phyloP scores from a whole-genome alignment of 2,113 vertebrate genomes.

The Amazona guildingii region DNA sequence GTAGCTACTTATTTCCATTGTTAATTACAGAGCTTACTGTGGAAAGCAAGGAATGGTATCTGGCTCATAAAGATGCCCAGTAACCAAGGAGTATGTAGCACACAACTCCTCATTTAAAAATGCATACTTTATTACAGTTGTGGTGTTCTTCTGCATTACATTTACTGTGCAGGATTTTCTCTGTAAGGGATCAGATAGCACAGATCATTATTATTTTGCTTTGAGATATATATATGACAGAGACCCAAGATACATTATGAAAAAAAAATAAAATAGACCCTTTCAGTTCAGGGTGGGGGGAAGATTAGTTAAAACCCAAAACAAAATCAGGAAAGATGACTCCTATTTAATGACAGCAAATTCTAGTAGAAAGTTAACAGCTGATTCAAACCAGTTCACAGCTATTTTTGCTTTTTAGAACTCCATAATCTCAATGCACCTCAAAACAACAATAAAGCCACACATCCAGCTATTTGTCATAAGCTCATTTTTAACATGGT shows the following conservation, averaged over 20 bases:
- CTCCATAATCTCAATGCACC: rapidly evolving
- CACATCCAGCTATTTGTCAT: not conserved
- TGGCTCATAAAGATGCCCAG: slow-evolving; percentile 27
- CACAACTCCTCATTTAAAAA: not conserved
- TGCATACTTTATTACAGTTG: not conserved
- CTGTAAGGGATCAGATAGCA: not conserved
- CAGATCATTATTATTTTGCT: not conserved
- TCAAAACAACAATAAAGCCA: not conserved
- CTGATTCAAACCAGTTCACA: not conserved
- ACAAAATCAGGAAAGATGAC: not conserved
- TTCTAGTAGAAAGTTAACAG: not conserved
- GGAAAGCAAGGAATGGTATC: slow-evolving; percentile 36
- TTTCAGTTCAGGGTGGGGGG: not conserved
- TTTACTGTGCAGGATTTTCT: not conserved
- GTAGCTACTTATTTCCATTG: slow-evolving; percentile 52
- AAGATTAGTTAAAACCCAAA: not conserved
- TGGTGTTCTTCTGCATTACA: not conserved
- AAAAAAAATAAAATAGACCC: not conserved
- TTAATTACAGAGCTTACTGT: slow-evolving; percentile 56
- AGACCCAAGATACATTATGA: too few species aligned
- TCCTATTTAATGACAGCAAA: not conserved
- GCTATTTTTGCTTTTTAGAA: not conserved
- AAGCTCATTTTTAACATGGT: not conserved
- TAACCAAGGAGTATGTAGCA: slow-evolving; percentile 7
- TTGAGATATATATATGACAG: not conserved